Base-by-base conservation (phyloP, 2,797 vertebrate genomes). In the Enteromius treurensis region DNA sequence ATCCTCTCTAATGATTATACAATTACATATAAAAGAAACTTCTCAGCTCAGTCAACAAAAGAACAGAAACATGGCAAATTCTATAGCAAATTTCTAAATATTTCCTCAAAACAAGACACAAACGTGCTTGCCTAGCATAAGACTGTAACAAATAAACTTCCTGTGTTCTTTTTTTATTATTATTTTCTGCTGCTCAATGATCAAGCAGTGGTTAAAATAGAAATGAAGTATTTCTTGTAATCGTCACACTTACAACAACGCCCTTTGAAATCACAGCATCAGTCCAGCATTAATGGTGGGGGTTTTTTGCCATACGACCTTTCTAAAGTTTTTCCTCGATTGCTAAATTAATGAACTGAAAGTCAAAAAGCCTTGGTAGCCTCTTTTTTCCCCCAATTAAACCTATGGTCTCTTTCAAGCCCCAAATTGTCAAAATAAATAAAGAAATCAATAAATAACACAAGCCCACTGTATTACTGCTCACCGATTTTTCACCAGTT, bases 401-500 rank as follows among this genome's bases (percentile, higher is more conserved):
- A 79, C 14, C 13, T 68, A 62, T 53, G 9, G 70, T 81, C 49
- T 62, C 26, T 62, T 53, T 62, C 21, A 80, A 29, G 32, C 51
- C 74, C 71, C 11, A 75, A 58, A 68, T 21, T 79, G 29, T 26
- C 4, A 55, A 49, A 58, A 70, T 15, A 81, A 86, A n/a, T 29
- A 42, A 37, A 60, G 4, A 0, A 11, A 58, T 1, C 13, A 4
- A 14, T 47, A 47, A 47, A 60, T 45, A 32, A 34, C 0, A 65
- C n/a, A 75, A 53, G 29, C 51, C 40, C 17, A 34, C 77, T 80
- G 82, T 65, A 86, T 53, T 64, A 86, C 21, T 70, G 73, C 26
- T 83, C 87, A 85, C 71, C 68, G 34, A 1, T 77, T 76, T 87
- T 86, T 80, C 45, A 77, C 68, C 55, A 74, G 29, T 69, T 85